These are phyloP conservation scores for Vimba vimba DNA, from an alignment of 2,113 vertebrate species.

Conservation along the genomic window DNA sequence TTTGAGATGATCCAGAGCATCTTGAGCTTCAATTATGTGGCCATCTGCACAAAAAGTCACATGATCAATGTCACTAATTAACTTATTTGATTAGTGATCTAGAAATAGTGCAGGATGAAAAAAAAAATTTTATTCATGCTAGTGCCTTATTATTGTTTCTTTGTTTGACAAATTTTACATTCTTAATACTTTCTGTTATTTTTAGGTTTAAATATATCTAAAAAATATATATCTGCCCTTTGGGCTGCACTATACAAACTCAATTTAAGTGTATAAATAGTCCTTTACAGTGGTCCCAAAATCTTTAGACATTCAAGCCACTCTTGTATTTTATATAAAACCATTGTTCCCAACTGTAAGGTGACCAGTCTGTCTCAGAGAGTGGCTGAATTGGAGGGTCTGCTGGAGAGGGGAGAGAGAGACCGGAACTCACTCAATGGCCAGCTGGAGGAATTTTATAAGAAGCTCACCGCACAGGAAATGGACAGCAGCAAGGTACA, in stretches of 20 bases:
- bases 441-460: constrained; percentile 83
- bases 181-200: background rate
- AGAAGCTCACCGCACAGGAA: constrained; percentile 78
- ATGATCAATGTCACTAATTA: too few relatives aligned
- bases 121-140: background rate
- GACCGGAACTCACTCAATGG: constrained; percentile 80
- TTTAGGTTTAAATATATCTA: background rate
- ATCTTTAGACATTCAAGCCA: background rate
- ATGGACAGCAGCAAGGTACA: constrained; percentile 83
- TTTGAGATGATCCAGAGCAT: too few relatives aligned
- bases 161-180: background rate
- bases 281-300: background rate
- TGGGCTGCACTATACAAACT: background rate
- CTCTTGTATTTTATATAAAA: background rate
- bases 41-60: too few relatives aligned
- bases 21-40: too few relatives aligned
- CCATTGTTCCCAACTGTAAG: constrained; percentile 64
- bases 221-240: too few relatives aligned
- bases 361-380: constrained; percentile 80
- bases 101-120: background rate
- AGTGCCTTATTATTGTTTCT: background rate
- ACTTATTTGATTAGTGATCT: background rate
- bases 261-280: background rate
- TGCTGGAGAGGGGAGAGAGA: constrained; percentile 77
- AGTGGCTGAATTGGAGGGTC: constrained; percentile 80